Evolutionary conservation across 2,888 invertebrate species (phyloP).

Genomic region (Xanthorhoe spadicearia): DNA sequence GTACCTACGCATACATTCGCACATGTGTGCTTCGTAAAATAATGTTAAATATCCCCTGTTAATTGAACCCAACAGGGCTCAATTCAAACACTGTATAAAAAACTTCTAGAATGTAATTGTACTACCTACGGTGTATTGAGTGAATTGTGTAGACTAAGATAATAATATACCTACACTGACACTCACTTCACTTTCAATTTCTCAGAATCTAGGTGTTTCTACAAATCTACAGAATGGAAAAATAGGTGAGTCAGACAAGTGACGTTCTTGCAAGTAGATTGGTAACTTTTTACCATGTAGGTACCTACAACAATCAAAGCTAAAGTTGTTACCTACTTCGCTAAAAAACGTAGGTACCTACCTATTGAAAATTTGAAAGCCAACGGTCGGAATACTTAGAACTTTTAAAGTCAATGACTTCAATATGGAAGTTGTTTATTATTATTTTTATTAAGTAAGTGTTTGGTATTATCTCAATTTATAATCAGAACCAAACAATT

Average conservation of each 20-base stretch:
- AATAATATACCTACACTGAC: too few relatives aligned
- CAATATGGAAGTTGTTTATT: slow-evolving; percentile 23
- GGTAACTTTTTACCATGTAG: background rate
- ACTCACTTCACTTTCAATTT: background rate
- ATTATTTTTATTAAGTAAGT: too few relatives aligned
- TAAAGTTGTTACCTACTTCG: slow-evolving; percentile 6
- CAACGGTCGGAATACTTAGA: slow-evolving; percentile 55
- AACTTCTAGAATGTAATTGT: background rate
- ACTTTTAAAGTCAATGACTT: slow-evolving; percentile 67
- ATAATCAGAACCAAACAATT: background rate
- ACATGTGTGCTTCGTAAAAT: background rate
- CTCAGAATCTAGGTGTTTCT: background rate
- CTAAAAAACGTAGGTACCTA: slow-evolving; percentile 17
- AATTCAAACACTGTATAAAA: too few relatives aligned
- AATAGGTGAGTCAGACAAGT: background rate
- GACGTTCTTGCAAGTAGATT: background rate
- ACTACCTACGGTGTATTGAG: too few relatives aligned
- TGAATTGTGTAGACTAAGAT: too few relatives aligned
- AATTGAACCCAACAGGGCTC: too few relatives aligned
- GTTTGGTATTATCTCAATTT: background rate
- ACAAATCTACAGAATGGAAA: background rate
- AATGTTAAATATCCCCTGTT: too few relatives aligned
- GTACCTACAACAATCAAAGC: background rate
- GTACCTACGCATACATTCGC: background rate
- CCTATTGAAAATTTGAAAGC: slow-evolving; percentile 51